Evolutionary conservation across 2,797 vertebrate genomes (phyloP).

Genomic region (Cheirogaleus major): DNA sequence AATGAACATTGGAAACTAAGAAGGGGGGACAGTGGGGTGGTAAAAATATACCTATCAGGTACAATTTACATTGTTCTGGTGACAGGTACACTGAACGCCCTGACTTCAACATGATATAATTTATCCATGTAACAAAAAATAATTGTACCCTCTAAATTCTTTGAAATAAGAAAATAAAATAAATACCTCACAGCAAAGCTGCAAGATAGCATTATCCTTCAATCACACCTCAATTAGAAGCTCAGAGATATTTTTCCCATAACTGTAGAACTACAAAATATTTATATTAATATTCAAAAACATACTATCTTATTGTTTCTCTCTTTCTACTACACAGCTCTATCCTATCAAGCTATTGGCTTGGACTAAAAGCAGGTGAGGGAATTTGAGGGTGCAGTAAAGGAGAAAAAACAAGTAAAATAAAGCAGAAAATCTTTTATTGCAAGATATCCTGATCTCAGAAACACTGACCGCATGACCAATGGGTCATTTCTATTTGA

Average conservation of each 20-base stretch:
- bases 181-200: background rate
- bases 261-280: background rate
- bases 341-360: background rate
- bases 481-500: conserved; percentile 76
- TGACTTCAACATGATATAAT: background rate
- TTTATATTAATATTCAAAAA: conserved; percentile 2
- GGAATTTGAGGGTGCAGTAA: background rate
- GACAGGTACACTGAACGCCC: background rate
- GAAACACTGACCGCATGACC: conserved; percentile 59
- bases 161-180: background rate
- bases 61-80: background rate
- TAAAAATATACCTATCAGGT: background rate
- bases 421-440: conserved; percentile 46
- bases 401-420: background rate
- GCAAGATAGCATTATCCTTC: background rate
- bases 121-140: background rate
- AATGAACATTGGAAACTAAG: background rate
- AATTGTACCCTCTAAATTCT: background rate
- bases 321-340: background rate
- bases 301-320: background rate
- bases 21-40: background rate
- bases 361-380: background rate
- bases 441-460: conserved; percentile 41
- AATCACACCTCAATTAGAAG: background rate
- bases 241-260: background rate